Conservation (phyloP, 2,113 vertebrate genomes). For the Chroicocephalus ridibundus region DNA sequence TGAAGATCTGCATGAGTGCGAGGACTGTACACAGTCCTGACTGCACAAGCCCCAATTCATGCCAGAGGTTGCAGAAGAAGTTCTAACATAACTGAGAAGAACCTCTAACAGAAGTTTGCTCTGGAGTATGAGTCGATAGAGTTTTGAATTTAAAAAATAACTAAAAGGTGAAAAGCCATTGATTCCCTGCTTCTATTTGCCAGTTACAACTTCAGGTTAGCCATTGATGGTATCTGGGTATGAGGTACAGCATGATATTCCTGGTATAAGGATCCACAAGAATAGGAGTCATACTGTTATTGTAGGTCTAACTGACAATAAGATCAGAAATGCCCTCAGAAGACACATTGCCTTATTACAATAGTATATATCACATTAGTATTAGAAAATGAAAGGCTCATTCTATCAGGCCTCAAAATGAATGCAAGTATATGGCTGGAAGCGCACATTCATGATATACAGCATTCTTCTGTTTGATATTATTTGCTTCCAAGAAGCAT, state of each 20-base stretch:
- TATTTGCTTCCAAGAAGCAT: neutral
- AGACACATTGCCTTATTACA: neutral
- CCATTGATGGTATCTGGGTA: neutral
- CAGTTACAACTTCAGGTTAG: neutral
- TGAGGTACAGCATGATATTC: neutral
- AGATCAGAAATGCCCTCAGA: neutral
- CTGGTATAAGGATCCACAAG: neutral
- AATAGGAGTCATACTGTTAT: neutral
- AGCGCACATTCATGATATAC: neutral
- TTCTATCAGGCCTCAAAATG: neutral
- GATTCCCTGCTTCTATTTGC: neutral
- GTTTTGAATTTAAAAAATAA: neutral
- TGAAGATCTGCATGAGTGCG: neutral
- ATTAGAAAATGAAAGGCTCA: neutral
- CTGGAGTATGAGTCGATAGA: neutral
- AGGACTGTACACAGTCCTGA: neutral
- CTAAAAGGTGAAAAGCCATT: neutral
- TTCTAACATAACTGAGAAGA: neutral
- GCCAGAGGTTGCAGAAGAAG: neutral
- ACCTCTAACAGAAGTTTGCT: neutral
- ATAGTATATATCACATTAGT: neutral
- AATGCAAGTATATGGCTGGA: neutral
- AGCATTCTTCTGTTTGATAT: neutral
- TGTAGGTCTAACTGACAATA: neutral
- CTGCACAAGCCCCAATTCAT: neutral